Evolutionary conservation across 2,113 vertebrate genomes (phyloP).

Genomic region (Theropithecus gelada): DNA sequence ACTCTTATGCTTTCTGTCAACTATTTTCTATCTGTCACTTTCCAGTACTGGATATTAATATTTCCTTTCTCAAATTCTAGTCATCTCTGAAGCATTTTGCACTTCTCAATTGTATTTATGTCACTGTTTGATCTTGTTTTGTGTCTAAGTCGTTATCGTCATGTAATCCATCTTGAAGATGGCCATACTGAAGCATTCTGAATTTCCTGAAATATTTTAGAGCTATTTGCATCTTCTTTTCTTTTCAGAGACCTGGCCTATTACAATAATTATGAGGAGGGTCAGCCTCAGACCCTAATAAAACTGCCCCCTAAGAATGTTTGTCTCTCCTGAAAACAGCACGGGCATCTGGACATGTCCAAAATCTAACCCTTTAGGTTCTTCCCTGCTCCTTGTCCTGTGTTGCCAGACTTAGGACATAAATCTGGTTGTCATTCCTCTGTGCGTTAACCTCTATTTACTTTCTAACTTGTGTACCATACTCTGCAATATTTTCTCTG

Average conservation of each 20-base stretch:
- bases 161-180: background rate
- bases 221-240: background rate
- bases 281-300: background rate
- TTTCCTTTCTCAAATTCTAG: slow-evolving; percentile 3
- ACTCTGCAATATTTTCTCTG: background rate
- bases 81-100: background rate
- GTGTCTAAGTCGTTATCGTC: background rate
- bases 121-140: background rate
- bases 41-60: background rate
- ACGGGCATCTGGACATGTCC: background rate
- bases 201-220: background rate
- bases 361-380: background rate
- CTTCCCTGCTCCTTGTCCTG: background rate
- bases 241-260: slow-evolving; percentile 41
- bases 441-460: background rate
- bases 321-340: background rate
- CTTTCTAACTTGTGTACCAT: background rate
- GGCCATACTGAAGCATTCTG: background rate
- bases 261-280: background rate
- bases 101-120: background rate
- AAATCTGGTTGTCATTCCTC: background rate
- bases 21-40: background rate
- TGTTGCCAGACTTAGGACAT: background rate
- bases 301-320: too few relatives aligned
- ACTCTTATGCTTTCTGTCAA: slow-evolving; percentile 14